Base-by-base conservation (phyloP, 2,888 invertebrate species). In the Drosophila picticornis region DNA sequence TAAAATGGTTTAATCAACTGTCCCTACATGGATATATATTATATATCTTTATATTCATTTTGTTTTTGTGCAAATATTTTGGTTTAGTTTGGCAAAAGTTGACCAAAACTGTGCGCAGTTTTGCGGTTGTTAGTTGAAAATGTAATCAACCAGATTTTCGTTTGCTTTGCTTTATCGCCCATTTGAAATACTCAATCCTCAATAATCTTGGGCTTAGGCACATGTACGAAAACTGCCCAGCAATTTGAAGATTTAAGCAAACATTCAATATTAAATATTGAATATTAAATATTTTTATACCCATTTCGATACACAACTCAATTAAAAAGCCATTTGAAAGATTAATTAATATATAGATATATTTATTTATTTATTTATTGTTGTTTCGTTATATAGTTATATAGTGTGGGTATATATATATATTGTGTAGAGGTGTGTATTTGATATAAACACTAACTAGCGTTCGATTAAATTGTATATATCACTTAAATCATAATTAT, bases 401-500 rank as follows among this genome's bases (percentile, higher is more conserved):
- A 55, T 22, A 46, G 29, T 64, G 11, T 76, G 25, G 68, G 34
- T 61, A 52, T 73, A 46, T 68, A 38, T 57, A 22, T 65, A 50
- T 61, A 52, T 73, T 65, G 43, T 48, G 51, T 51, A 46, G 19
- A 9, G 53, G 63, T 74, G 60, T 71, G 43, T 66, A 59, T 72
- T 52, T 58, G 48, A 46, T 72, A 61, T 72, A 69, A 38, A 52
- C 63, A 46, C 51, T 65, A 66, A 38, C 55, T 55, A 55, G 27
- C 27, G 38, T 56, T 56, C 29, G 53, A 65, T 65, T 67, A 68
- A 50, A 43, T 56, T 51, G 56, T 67, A 82, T 69, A 72, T 78
- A 77, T 87, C 88, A 88, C 88, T 86, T 88, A 86, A 83, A 77
- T 62, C 70, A 75, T 81, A 87, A 84, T 88, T 80, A 79, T 81